Evolutionary conservation across 1,140 invertebrate genomes (phyloP).

Genomic region (Pseudoatta argentina): DNA sequence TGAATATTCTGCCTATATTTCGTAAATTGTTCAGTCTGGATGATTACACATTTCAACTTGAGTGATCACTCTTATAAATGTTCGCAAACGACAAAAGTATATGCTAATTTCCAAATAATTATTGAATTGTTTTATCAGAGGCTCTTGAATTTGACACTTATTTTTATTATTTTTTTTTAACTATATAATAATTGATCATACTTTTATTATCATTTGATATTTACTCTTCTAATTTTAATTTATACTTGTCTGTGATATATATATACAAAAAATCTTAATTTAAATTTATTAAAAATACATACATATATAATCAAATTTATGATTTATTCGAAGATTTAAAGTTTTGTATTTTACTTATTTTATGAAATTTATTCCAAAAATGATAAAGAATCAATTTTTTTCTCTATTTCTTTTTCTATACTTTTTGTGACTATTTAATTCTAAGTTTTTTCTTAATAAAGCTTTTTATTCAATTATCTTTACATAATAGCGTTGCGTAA

Average conservation of each 20-base stretch:
- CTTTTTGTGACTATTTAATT: background rate
- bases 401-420: background rate
- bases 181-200: slow-evolving; percentile 1
- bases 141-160: background rate
- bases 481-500: background rate
- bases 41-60: background rate
- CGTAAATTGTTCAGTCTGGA: background rate
- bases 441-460: background rate
- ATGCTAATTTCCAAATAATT: background rate
- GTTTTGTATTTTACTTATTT: background rate
- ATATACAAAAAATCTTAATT: too few relatives aligned
- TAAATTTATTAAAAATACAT: too few relatives aligned
- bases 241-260: too few relatives aligned
- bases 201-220: background rate
- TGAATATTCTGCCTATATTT: background rate
- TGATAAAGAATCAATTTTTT: background rate
- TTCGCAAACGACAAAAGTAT: background rate
- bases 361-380: background rate
- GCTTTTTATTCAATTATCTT: slow-evolving; percentile 1
- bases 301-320: background rate
- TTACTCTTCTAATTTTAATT: background rate
- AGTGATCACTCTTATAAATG: background rate
- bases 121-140: slow-evolving; percentile 10
- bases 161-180: background rate
- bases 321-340: background rate